phyloP scores from a whole-genome alignment of 2,797 vertebrate species.

The Euthynnus affinis region DNA sequence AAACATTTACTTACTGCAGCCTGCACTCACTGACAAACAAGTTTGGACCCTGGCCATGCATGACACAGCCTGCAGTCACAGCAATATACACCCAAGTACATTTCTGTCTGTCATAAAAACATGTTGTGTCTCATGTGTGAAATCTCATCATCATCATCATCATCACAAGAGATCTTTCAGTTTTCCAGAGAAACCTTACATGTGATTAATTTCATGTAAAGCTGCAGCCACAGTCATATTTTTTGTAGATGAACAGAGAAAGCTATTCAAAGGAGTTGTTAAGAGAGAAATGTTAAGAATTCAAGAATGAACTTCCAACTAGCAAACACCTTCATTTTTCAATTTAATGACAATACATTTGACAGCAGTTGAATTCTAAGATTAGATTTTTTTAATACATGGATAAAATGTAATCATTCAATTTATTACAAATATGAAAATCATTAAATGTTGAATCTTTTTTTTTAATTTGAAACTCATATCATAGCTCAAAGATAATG shows the following conservation, averaged over 20 bases:
- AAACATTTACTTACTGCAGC: conserved; percentile 56
- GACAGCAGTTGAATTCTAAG: no score
- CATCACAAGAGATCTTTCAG: no score
- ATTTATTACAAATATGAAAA: neutral
- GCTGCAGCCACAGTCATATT: neutral
- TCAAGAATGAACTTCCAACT: neutral
- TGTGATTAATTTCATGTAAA: neutral
- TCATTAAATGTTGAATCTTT: neutral
- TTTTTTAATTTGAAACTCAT: no score
- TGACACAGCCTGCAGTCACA: neutral
- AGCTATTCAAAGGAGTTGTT: neutral
- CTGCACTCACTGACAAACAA: conserved; percentile 46
- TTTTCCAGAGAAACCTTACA: no score
- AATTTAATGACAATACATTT: neutral
- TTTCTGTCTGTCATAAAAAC: neutral
- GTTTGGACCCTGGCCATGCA: conserved; percentile 54
- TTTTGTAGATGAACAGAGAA: neutral
- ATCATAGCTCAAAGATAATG: no score
- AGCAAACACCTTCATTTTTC: neutral
- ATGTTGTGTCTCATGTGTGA: neutral
- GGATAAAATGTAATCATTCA: neutral
- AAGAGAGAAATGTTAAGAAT: neutral
- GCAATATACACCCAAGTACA: neutral
- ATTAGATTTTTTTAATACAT: neutral
- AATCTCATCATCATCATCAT: neutral